Evolutionary conservation across 1,140 invertebrate genomes (phyloP), one percentile per base, ranked within the genome.

Genomic region (Acromyrmex echinatior): DNA sequence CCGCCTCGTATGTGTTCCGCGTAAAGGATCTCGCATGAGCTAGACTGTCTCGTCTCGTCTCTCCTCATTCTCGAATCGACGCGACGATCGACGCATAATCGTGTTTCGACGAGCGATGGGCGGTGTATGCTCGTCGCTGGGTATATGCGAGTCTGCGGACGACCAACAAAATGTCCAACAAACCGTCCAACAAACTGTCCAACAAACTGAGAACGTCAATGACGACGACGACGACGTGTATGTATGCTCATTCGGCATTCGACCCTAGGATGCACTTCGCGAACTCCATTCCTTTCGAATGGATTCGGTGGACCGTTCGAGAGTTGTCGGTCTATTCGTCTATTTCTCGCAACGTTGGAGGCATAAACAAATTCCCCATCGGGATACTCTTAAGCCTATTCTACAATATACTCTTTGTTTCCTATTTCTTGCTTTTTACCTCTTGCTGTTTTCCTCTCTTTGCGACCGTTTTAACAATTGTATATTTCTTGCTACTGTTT

Each of bases 131-230:
- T 62, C 88, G 68, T 90, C 89, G 73, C 35, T 89, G 88, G 81
- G 86, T 87, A 78, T 90, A 81, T 90, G 86, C 86, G 90, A 91
- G 31, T 90, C 89, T 81, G 73, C 89, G 86, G 90, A 90, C 5
- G 89, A 88, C 53, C 78, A 71, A 58, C 78, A 80, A 80, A 80
- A 25, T n/a, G 78, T 16, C 25, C 60, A 79, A 53, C 78, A 80
- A 31, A 80, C 45, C 5, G 84, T 66, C 51, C 58, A 39, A 62
- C 58, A 45, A 62, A 45, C 21, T 14, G 76, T 66, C 45, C 58
- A 39, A 62, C 58, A 45, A 62, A 45, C 21, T 14, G 76, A 63
- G 14, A 80, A 78, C 56, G 53, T 14, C 39, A 10, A 45, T 45
- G 39, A 45, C 53, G 85, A 79, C 6, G 76, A 65, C 49, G 86